phyloP scores from a whole-genome alignment of 2,113 vertebrate genomes.

The Sterrhoptilus dennistouni region DNA sequence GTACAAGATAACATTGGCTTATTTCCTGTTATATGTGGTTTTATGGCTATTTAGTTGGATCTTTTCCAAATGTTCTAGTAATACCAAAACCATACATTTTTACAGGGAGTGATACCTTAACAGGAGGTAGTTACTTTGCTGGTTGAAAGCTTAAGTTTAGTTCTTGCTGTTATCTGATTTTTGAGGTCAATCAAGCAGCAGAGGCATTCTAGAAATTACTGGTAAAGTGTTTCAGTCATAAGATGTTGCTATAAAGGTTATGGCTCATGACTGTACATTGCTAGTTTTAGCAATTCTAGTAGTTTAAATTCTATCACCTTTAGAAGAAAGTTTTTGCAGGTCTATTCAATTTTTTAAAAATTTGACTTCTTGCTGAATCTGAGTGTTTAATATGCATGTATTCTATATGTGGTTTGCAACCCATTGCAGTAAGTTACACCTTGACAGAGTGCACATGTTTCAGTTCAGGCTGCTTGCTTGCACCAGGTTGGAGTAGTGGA shows the following conservation, averaged over 20 bases:
- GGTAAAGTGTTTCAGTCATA: not conserved
- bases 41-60: slow-evolving; percentile 22
- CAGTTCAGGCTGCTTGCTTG: not conserved
- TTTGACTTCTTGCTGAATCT: not conserved
- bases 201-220: slow-evolving; percentile 19
- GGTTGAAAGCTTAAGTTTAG: not conserved
- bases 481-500: not conserved
- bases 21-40: slow-evolving; percentile 52
- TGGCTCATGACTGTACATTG: not conserved
- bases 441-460: not conserved
- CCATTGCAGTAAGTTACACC: not conserved
- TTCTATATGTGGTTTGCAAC: not conserved
- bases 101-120: not conserved
- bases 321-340: not conserved
- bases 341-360: not conserved
- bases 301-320: not conserved
- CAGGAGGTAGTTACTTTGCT: not conserved
- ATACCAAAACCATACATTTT: not conserved
- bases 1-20: not conserved
- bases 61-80: slow-evolving; percentile 8
- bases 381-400: not conserved
- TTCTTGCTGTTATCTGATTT: slow-evolving; percentile 41
- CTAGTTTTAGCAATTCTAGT: not conserved
- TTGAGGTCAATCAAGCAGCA: slow-evolving; percentile 39
- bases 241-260: slow-evolving; percentile 9